These are phyloP conservation scores for Papilio xuthus DNA, from an alignment of 1,140 invertebrate genomes.

Conservation along the genomic window DNA sequence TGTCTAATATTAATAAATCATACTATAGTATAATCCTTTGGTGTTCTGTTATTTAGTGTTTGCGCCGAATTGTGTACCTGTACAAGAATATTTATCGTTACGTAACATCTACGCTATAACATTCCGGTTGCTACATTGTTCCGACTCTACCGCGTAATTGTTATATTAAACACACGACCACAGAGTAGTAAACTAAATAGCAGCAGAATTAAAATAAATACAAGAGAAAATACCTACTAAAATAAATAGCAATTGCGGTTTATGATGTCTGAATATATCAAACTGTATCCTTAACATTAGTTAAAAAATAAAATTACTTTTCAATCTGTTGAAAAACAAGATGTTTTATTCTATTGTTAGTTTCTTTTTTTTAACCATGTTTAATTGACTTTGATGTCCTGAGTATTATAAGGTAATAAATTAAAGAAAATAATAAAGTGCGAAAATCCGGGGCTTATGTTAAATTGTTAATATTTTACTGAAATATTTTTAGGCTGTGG, in stretches of 20 bases:
- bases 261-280: no score
- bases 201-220: neutral
- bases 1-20: neutral
- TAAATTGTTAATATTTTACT: neutral
- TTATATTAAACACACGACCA: constrained; percentile 34
- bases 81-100: constrained; percentile 30
- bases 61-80: constrained; percentile 16
- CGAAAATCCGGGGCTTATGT: neutral
- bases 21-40: neutral
- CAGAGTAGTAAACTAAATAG: constrained; percentile 16
- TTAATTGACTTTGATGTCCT: no score
- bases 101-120: constrained; percentile 29
- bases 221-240: neutral
- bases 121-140: constrained; percentile 33
- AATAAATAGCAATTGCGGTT: neutral
- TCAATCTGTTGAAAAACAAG: no score
- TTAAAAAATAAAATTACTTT: no score
- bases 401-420: no score
- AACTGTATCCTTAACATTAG: no score
- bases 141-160: constrained; percentile 36
- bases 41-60: constrained; percentile 11
- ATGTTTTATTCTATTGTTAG: no score
- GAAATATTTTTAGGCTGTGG: constrained; percentile 8
- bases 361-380: no score
- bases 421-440: neutral